Conservation (phyloP, 2,888 invertebrate genomes). For the Tenthredo mesomela region DNA sequence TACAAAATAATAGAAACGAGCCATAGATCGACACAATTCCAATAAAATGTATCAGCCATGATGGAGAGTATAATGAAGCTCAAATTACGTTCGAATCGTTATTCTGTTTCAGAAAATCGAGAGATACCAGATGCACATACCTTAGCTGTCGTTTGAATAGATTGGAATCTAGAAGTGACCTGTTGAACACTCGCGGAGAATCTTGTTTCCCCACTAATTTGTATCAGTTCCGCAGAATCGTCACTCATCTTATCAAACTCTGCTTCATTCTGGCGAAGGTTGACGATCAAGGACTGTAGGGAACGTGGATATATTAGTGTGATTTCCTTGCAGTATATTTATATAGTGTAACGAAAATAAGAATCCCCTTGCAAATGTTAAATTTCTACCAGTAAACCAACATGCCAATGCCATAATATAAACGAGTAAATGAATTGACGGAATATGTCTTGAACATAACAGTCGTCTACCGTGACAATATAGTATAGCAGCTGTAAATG, state of each 20-base stretch:
- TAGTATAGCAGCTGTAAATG: constrained; percentile 40
- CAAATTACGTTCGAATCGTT: background rate
- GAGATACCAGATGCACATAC: constrained; percentile 68
- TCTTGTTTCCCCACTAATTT: constrained; percentile 91
- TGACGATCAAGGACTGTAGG: constrained; percentile 86
- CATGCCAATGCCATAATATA: constrained; percentile 53
- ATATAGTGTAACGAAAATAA: constrained; percentile 38
- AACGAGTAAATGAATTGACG: constrained; percentile 57
- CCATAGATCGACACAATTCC: background rate
- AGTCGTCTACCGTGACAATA: constrained; percentile 34
- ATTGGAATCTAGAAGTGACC: constrained; percentile 93
- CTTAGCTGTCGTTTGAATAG: constrained; percentile 92
- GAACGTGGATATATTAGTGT: constrained; percentile 55
- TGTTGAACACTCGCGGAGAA: constrained; percentile 94
- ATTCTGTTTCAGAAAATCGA: background rate
- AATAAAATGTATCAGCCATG: background rate
- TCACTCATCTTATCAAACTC: constrained; percentile 93
- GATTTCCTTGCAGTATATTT: constrained; percentile 2
- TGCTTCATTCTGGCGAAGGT: constrained; percentile 90
- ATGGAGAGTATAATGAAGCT: background rate
- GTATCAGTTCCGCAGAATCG: constrained; percentile 91
- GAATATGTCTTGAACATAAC: constrained; percentile 30
- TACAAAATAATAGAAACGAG: background rate
- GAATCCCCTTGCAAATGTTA: constrained; percentile 53
- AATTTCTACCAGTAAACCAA: constrained; percentile 51